phyloP scores from a whole-genome alignment of 2,797 vertebrate genomes.

The Pseudotriccus pelzelni region DNA sequence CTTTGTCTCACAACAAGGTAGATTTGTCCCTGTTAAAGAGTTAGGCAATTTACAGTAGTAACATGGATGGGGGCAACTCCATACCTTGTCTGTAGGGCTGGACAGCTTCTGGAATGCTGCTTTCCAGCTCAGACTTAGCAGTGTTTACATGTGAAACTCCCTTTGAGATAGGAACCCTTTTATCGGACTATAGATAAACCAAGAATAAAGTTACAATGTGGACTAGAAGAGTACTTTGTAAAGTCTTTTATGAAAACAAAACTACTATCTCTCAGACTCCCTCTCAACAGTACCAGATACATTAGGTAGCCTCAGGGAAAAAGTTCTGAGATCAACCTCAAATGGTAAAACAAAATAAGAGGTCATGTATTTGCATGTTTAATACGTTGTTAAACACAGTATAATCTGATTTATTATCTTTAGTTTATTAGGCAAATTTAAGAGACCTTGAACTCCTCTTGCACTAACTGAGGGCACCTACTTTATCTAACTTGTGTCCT shows the following conservation, averaged over 20 bases:
- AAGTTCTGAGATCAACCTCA: background rate
- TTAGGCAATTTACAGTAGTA: background rate
- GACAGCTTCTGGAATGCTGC: background rate
- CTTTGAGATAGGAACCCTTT: background rate
- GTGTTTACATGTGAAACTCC: background rate
- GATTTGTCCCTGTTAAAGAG: rapidly evolving
- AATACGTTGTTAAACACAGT: background rate
- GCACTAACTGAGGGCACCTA: background rate
- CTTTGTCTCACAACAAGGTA: background rate
- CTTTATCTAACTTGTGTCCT: background rate
- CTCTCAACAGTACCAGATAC: background rate
- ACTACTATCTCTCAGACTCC: background rate
- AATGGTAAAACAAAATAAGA: background rate
- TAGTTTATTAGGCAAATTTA: background rate
- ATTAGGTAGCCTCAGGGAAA: background rate
- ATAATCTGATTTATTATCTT: background rate
- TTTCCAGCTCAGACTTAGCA: background rate
- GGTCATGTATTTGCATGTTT: background rate
- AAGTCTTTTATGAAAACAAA: background rate
- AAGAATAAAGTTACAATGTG: background rate
- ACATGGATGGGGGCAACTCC: rapidly evolving
- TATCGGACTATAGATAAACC: background rate
- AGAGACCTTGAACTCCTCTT: background rate
- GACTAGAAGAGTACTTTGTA: background rate
- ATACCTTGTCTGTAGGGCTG: background rate